These are phyloP conservation scores for Sphinx pinastri DNA, from an alignment of 2,888 invertebrate species.

Conservation along the genomic window DNA sequence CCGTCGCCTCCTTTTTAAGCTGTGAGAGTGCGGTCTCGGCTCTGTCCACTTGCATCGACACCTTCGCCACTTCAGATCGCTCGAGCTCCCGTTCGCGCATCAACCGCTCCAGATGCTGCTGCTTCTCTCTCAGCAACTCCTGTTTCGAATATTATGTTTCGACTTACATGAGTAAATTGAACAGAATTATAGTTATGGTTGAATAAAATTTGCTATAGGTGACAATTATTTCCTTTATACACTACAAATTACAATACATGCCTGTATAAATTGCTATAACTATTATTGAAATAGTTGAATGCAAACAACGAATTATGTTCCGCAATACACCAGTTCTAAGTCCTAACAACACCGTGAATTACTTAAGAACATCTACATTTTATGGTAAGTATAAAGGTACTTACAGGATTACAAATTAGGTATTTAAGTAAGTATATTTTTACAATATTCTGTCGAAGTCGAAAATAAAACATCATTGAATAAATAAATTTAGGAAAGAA, in stretches of 20 bases:
- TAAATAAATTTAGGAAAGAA: too few species aligned
- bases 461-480: too few species aligned
- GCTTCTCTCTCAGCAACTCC: constrained; percentile 96
- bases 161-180: not conserved
- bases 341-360: not conserved
- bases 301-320: constrained; percentile 17
- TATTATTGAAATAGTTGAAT: too few species aligned
- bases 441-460: too few species aligned
- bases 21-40: constrained; percentile 86
- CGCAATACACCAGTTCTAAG: constrained; percentile 19
- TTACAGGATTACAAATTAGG: too few species aligned
- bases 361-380: not conserved
- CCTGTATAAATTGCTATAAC: too few species aligned
- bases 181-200: not conserved
- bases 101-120: constrained; percentile 96
- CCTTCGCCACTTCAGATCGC: constrained; percentile 93
- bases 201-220: not conserved
- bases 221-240: not conserved
- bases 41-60: constrained; percentile 91
- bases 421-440: too few species aligned
- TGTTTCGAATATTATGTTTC: constrained; percentile 55
- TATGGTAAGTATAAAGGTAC: too few species aligned
- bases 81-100: constrained; percentile 96
- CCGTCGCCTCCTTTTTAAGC: constrained; percentile 86
- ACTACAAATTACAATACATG: too few species aligned